A percentile compares a stretch with the other conserved stretches of the same genome.
phyloP scores from a whole-genome alignment of 2,113 vertebrate species.

The Emberiza fucata region DNA sequence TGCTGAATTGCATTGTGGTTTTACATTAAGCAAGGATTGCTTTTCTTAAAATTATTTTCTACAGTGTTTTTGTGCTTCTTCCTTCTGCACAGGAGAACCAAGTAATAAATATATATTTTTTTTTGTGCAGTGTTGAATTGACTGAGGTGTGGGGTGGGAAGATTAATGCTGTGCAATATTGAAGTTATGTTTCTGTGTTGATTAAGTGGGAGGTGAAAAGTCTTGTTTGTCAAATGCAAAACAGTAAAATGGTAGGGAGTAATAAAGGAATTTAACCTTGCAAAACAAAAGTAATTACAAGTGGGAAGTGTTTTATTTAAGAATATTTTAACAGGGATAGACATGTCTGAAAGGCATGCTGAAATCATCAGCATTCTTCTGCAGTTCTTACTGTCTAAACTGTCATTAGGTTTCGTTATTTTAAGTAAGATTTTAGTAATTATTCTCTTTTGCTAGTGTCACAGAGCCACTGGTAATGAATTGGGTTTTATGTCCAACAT shows the following conservation, averaged over 20 bases:
- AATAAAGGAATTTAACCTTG: neutral
- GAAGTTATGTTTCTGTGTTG: neutral
- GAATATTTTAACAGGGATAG: neutral
- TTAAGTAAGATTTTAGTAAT: neutral
- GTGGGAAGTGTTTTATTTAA: neutral
- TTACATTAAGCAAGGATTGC: neutral
- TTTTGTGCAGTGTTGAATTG: neutral
- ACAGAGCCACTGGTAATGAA: neutral
- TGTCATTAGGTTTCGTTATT: neutral
- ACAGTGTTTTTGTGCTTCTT: neutral
- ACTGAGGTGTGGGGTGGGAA: neutral
- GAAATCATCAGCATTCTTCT: neutral
- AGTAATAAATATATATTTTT: neutral
- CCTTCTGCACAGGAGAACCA: neutral
- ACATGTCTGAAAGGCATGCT: neutral
- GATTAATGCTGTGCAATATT: neutral
- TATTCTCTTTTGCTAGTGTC: neutral
- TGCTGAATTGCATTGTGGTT: neutral
- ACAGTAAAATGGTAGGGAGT: neutral
- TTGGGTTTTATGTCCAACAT: neutral
- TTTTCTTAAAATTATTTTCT: neutral
- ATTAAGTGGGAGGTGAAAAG: neutral
- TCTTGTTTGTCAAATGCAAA: neutral
- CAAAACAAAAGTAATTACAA: neutral
- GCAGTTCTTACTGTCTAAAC: neutral